phyloP scores from a whole-genome alignment of 2,888 invertebrate genomes.

The Harpagoxenus sublaevis region DNA sequence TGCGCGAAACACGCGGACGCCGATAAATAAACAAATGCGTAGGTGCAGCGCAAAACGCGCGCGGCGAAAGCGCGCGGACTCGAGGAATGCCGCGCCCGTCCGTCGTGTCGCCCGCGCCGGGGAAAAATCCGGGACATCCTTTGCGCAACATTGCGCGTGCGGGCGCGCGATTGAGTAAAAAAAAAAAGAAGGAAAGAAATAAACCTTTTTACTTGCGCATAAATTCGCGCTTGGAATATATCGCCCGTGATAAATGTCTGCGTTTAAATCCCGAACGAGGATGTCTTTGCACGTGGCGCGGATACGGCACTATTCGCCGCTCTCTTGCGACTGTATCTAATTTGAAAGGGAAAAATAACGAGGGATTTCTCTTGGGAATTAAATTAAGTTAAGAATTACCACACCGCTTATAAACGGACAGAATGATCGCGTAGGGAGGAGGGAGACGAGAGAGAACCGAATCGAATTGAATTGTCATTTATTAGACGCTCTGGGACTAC shows the following conservation, averaged over 20 bases:
- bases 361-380: background rate
- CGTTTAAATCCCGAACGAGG: background rate
- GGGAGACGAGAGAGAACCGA: background rate
- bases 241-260: background rate
- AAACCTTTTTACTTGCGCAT: background rate
- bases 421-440: background rate
- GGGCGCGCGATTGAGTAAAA: background rate
- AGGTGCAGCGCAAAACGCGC: constrained; percentile 4
- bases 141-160: background rate
- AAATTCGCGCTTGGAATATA: background rate
- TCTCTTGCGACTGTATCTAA: background rate
- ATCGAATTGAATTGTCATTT: too few species aligned
- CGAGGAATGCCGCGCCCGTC: constrained; percentile 38
- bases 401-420: background rate
- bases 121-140: constrained; percentile 52
- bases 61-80: constrained; percentile 13
- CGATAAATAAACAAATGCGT: constrained; percentile 46
- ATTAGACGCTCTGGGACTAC: too few species aligned
- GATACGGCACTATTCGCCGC: background rate
- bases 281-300: background rate
- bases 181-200: too few species aligned
- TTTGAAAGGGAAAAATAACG: background rate
- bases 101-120: background rate
- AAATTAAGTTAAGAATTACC: background rate
- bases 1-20: too few species aligned